A percentile compares a stretch with the other conserved stretches of the same genome.
These are phyloP conservation scores for Babylonia areolata DNA, from an alignment of 1,140 invertebrate species.

Conservation along the genomic window DNA sequence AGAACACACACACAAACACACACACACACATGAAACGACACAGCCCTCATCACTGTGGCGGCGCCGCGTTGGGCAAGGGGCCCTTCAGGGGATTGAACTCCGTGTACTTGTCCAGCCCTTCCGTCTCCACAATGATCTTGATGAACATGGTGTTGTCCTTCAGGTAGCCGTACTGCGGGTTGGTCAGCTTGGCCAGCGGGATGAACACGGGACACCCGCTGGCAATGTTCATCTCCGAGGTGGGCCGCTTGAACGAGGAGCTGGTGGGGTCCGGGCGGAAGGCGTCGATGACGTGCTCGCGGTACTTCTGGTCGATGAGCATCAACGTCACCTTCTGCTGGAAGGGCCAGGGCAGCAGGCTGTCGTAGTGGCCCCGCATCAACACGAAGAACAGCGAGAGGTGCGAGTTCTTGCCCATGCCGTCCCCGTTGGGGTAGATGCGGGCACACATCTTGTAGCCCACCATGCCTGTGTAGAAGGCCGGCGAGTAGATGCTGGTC, in stretches of 20 bases:
- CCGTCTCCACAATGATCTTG: constrained; percentile 68
- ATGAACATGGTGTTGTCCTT: constrained; percentile 74
- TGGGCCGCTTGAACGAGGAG: constrained; percentile 70
- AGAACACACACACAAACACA: neutral
- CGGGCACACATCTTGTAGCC: constrained; percentile 90
- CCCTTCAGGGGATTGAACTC: constrained; percentile 49
- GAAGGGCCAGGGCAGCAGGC: constrained; percentile 72
- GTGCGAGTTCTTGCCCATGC: constrained; percentile 76
- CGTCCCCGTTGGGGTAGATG: constrained; percentile 86
- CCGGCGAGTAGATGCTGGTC: constrained; percentile 70
- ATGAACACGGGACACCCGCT: constrained; percentile 74
- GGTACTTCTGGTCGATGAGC: constrained; percentile 69
- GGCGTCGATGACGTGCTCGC: constrained; percentile 68
- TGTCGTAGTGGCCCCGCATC: constrained; percentile 72
- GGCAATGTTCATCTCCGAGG: constrained; percentile 74
- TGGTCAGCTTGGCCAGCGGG: constrained; percentile 60
- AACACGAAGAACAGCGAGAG: constrained; percentile 74
- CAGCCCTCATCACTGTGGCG: neutral
- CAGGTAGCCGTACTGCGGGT: constrained; percentile 63
- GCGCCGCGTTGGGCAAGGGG: neutral
- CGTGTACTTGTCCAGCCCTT: constrained; percentile 49
- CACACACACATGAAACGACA: neutral
- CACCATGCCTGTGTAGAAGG: constrained; percentile 68
- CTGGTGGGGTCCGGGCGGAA: constrained; percentile 71
- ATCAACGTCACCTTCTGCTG: constrained; percentile 69